Base-by-base conservation (phyloP, 2,888 invertebrate species). In the Lycaena phlaeas region DNA sequence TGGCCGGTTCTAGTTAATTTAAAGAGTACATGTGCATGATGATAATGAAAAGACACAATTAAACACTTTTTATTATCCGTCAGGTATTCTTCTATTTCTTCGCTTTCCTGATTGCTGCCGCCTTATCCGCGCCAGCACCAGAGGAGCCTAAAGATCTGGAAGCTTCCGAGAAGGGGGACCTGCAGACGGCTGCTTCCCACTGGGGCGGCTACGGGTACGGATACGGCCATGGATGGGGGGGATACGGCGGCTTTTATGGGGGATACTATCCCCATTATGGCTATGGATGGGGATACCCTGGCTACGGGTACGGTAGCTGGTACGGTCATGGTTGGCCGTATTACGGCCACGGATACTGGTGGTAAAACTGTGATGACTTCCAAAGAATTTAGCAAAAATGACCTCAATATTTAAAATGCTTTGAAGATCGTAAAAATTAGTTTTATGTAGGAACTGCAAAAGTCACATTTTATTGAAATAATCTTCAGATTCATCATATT, bases 161-260 rank as follows among this genome's bases (percentile, higher is more conserved):
- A 2, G 54, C 56, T 1, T 51, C 64, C 2, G 74, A 71, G 2
- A 71, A 75, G 12, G 77, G 72, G 9, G 84, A 84, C 47, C 56
- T 85, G 1, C 75, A 81, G 46, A 64, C 81, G 0, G 77, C 77
- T 0, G 85, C 84, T 0, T 69, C 82, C 0, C 72, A 73, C 42
- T 82, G 73, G 64, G 74, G 74, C 0, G 73, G 72, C 0, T 57
- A 63, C 1, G 69, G 70, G 0, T 51, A 49, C 43, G 50, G 50
- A 2, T 55, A 61, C 27, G 58, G 15, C 0, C 58, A 63, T 12
- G 51, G 52, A 2, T 53, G 52, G 36, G 61, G 60, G 1, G 51
- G 54, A 41, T 54, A 56, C 10, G 61, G 60, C 29, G 57, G 59
- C 5, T 54, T 58, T 0, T 57, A 58, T 40, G 41, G 41, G 11